phyloP scores from a whole-genome alignment of 2,888 invertebrate species.

The Philaethria dido region DNA sequence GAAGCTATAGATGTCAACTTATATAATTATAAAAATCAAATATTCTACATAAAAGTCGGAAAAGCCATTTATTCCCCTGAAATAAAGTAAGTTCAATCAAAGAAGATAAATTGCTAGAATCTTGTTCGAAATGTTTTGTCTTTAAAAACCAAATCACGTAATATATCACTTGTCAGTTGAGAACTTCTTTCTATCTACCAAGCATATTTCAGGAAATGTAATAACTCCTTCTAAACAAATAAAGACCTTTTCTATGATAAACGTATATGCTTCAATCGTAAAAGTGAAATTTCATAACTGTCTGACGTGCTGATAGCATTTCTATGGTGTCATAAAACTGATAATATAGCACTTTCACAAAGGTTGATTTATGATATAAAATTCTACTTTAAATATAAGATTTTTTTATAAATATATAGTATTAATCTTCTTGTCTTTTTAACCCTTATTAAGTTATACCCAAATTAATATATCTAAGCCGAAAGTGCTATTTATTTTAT shows the following conservation, averaged over 20 bases:
- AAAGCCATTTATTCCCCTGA: neutral
- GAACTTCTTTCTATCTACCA: neutral
- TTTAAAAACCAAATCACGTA: slow-evolving; percentile 2
- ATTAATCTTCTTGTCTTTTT: too few species aligned
- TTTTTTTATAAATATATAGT: too few species aligned
- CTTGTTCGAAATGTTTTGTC: neutral
- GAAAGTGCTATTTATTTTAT: too few species aligned
- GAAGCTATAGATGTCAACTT: too few species aligned
- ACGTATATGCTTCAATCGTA: slow-evolving; percentile 23
- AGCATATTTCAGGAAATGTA: neutral
- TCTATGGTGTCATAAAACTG: slow-evolving; percentile 30
- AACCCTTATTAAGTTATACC: too few species aligned
- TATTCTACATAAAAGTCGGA: neutral
- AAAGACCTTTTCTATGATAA: slow-evolving; percentile 23
- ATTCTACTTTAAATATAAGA: too few species aligned
- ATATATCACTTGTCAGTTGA: slow-evolving; percentile 1
- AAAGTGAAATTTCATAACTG: slow-evolving; percentile 32
- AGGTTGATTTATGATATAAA: too few species aligned
- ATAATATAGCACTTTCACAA: neutral
- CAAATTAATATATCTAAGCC: too few species aligned
- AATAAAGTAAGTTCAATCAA: neutral
- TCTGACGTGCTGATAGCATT: slow-evolving; percentile 29
- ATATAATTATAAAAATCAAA: too few species aligned
- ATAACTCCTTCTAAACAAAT: slow-evolving; percentile 20
- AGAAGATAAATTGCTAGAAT: neutral